These are phyloP conservation scores for Cheiracanthium punctorium DNA, from an alignment of 2,888 invertebrate species.

Conservation along the genomic window DNA sequence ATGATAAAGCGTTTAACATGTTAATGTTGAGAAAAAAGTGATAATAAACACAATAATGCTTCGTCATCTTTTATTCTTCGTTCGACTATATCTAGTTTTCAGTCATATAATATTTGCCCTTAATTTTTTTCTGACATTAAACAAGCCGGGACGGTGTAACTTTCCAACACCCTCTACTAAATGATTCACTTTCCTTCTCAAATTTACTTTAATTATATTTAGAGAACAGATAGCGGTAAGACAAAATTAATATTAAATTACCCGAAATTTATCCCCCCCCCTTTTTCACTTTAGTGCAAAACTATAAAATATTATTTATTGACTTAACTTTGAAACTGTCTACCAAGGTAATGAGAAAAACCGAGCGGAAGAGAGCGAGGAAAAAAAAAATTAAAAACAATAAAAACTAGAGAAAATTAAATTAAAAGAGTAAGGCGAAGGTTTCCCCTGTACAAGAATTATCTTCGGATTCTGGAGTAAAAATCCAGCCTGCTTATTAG, in stretches of 20 bases:
- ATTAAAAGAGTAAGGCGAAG: not conserved
- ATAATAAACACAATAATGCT: too few relatives aligned
- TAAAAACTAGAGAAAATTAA: not conserved
- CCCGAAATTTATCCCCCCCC: not conserved
- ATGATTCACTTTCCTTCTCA: not conserved
- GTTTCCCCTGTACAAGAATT: not conserved
- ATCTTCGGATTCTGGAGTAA: slow-evolving; percentile 1
- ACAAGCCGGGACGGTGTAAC: too few relatives aligned
- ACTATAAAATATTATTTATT: not conserved
- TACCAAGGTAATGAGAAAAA: not conserved
- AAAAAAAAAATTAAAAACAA: not conserved
- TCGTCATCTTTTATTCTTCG: too few relatives aligned
- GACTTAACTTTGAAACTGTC: not conserved
- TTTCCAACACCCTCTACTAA: not conserved
- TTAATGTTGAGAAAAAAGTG: too few relatives aligned
- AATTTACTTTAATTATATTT: not conserved
- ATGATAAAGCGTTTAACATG: too few relatives aligned
- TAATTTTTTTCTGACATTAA: too few relatives aligned
- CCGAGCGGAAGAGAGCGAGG: not conserved
- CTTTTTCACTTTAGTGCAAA: not conserved
- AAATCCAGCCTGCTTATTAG: slow-evolving; percentile 12
- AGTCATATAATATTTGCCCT: too few relatives aligned
- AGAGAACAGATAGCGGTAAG: not conserved
- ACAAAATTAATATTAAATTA: not conserved
- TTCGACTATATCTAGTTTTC: too few relatives aligned